Percentiles rank a stretch among this genome's conserved stretches.
These are phyloP conservation scores for Tursiops truncatus DNA, from an alignment of 2,113 vertebrate species.

Conservation along the genomic window DNA sequence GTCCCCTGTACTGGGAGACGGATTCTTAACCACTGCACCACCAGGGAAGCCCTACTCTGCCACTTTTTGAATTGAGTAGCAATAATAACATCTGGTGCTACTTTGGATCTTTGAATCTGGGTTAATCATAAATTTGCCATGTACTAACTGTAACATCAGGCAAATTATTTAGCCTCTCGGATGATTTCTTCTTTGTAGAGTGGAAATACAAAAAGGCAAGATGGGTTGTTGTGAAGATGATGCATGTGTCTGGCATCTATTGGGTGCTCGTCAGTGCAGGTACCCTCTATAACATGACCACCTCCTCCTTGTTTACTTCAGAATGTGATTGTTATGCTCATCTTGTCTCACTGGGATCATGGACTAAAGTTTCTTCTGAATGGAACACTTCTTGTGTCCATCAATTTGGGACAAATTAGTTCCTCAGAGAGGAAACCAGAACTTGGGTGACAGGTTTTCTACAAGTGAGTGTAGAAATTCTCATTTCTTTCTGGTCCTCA, in stretches of 20 bases:
- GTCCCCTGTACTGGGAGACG: no score
- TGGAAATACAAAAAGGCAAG: neutral
- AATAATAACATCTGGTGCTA: neutral
- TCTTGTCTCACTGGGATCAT: neutral
- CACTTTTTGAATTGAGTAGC: neutral
- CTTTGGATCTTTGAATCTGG: neutral
- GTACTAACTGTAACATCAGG: neutral
- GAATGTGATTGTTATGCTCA: neutral
- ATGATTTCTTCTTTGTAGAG: neutral
- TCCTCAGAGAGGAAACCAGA: neutral
- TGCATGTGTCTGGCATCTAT: no score
- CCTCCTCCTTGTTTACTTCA: neutral
- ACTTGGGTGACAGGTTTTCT: neutral
- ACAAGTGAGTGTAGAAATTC: neutral
- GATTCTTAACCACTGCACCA: no score
- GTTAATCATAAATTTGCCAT: neutral
- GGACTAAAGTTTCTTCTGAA: neutral
- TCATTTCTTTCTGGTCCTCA: neutral
- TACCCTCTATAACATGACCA: neutral
- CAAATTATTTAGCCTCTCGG: neutral
- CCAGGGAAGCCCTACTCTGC: neutral
- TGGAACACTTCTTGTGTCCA: neutral
- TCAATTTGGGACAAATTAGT: neutral
- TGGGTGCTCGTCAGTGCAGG: neutral
- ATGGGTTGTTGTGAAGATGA: neutral